Conservation (phyloP, 2,888 invertebrate genomes). For the Eristalis tenax region DNA sequence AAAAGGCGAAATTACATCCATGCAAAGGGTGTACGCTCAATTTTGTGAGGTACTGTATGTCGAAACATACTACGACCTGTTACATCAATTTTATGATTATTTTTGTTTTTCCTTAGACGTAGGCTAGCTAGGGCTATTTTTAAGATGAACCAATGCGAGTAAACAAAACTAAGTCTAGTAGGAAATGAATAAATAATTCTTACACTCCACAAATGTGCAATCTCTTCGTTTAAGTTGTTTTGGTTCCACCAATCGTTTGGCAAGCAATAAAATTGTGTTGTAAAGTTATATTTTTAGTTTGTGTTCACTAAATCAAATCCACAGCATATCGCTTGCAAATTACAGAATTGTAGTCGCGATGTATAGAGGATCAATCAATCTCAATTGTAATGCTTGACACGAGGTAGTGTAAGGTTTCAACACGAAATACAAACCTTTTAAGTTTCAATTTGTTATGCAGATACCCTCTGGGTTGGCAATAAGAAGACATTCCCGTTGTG, state of each 20-base stretch:
- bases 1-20: no score
- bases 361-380: no score
- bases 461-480: slow-evolving; percentile 26
- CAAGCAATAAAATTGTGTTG: neutral
- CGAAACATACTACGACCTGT: slow-evolving; percentile 1
- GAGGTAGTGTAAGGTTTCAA: slow-evolving; percentile 63
- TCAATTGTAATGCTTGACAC: slow-evolving; percentile 41
- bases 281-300: slow-evolving; percentile 20
- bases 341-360: neutral
- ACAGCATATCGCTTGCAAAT: slow-evolving; percentile 26
- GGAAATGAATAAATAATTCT: slow-evolving; percentile 26
- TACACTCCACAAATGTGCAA: slow-evolving; percentile 45
- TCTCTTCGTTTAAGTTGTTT: slow-evolving; percentile 31
- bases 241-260: slow-evolving; percentile 9
- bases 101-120: slow-evolving; percentile 30
- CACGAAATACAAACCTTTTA: slow-evolving; percentile 1
- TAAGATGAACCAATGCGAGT: slow-evolving; percentile 19
- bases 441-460: neutral
- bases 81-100: neutral
- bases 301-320: slow-evolving; percentile 6
- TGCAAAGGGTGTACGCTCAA: no score
- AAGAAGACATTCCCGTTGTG: slow-evolving; percentile 55
- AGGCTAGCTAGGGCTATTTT: slow-evolving; percentile 68
- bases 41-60: no score
- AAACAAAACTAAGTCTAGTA: slow-evolving; percentile 33